phyloP scores from a whole-genome alignment of 2,113 vertebrate species.

The Melanerpes aurifrons region DNA sequence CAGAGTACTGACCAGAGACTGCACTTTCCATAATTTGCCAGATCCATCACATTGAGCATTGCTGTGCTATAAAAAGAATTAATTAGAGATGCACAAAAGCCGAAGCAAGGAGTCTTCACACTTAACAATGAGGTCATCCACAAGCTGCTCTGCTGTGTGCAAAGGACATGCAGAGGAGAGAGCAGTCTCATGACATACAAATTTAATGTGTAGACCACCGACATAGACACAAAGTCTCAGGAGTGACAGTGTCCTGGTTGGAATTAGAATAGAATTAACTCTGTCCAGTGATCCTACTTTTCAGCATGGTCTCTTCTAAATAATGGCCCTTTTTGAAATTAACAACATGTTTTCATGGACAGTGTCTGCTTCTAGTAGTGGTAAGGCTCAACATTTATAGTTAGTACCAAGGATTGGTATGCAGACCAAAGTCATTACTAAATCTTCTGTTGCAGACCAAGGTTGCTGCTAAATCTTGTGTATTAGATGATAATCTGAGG shows the following conservation, averaged over 20 bases:
- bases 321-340: too few species aligned
- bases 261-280: too few species aligned
- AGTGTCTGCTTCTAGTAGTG: too few species aligned
- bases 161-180: background rate
- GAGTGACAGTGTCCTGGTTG: background rate
- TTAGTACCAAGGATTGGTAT: too few species aligned
- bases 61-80: background rate
- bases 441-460: too few species aligned
- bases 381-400: too few species aligned
- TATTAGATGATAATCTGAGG: too few species aligned
- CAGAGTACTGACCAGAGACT: background rate
- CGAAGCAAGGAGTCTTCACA: background rate
- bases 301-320: too few species aligned
- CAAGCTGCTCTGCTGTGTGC: background rate
- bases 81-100: background rate
- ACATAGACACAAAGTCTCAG: background rate
- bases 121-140: background rate
- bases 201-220: background rate
- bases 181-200: background rate
- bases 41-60: background rate
- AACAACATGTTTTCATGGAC: too few species aligned
- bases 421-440: too few species aligned
- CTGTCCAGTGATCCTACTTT: too few species aligned
- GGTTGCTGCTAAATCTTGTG: too few species aligned
- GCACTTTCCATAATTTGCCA: background rate